Percentiles rank a stretch among this genome's conserved stretches.
phyloP scores from a whole-genome alignment of 2,113 vertebrate genomes.

The Mixornis gularis region DNA sequence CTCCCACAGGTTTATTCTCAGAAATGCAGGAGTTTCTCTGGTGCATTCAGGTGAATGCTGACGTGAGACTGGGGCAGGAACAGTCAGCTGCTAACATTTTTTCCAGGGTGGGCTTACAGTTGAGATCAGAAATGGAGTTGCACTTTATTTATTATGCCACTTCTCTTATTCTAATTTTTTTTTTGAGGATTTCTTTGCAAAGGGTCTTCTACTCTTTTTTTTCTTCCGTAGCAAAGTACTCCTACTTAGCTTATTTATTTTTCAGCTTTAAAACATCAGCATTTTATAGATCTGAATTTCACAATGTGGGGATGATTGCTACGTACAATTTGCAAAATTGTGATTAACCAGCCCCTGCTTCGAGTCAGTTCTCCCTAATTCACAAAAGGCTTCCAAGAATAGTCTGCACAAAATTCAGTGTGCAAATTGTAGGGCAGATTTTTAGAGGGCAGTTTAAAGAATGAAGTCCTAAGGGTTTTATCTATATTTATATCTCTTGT shows the following conservation, averaged over 20 bases:
- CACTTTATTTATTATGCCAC: neutral
- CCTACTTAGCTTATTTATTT: slow-evolving; percentile 76
- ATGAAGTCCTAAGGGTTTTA: slow-evolving; percentile 78
- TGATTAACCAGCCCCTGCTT: slow-evolving; percentile 80
- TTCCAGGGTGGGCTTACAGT: neutral
- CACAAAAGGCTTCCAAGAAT: slow-evolving; percentile 81
- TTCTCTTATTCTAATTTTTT: slow-evolving; percentile 26
- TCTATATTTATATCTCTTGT: slow-evolving; percentile 82
- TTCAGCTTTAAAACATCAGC: slow-evolving; percentile 79
- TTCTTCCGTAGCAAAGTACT: slow-evolving; percentile 57
- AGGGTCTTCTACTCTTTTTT: slow-evolving; percentile 47
- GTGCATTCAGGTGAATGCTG: slow-evolving; percentile 26
- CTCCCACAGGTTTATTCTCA: neutral
- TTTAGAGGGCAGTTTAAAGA: slow-evolving; percentile 81
- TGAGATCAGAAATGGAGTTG: neutral
- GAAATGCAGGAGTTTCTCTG: neutral
- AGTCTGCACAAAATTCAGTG: slow-evolving; percentile 77
- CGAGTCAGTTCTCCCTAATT: slow-evolving; percentile 75
- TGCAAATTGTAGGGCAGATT: slow-evolving; percentile 80
- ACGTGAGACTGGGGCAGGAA: neutral
- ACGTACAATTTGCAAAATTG: slow-evolving; percentile 80
- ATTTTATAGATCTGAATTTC: slow-evolving; percentile 78
- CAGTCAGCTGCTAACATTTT: neutral
- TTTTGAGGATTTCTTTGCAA: slow-evolving; percentile 65
- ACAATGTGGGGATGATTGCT: slow-evolving; percentile 82